These are phyloP conservation scores for Vombatus ursinus DNA, from an alignment of 2,113 vertebrate species.

Conservation along the genomic window DNA sequence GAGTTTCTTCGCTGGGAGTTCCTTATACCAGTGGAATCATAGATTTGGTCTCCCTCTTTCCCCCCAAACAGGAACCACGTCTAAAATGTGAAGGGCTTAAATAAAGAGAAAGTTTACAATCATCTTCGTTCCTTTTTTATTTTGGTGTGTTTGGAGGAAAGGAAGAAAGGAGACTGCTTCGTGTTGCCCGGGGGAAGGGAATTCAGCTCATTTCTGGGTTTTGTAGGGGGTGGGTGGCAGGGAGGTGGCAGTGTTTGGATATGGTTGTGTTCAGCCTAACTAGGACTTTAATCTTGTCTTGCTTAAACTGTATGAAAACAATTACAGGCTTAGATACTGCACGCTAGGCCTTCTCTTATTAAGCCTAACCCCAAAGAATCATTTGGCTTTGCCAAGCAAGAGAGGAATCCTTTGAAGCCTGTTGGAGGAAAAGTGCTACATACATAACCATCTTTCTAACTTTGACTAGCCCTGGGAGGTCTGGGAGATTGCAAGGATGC, in stretches of 20 bases:
- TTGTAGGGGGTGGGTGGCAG: not conserved
- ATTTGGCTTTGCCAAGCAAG: conserved; percentile 49
- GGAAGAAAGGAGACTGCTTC: not conserved
- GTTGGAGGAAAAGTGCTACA: not conserved
- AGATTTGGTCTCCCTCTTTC: not conserved
- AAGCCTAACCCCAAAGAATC: conserved; percentile 25
- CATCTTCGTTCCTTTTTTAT: not conserved
- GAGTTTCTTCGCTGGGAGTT: not conserved
- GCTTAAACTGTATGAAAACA: conserved; percentile 56
- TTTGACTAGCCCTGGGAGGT: not conserved
- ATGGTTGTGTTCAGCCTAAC: conserved; percentile 42
- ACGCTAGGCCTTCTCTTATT: conserved; percentile 33
- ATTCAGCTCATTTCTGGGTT: not conserved
- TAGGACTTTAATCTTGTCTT: conserved; percentile 63
- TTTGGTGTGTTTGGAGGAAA: not conserved
- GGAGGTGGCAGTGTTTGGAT: conserved; percentile 15
- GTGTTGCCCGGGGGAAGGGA: not conserved
- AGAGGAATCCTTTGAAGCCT: conserved; percentile 33
- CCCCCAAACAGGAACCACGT: not conserved
- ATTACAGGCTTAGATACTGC: conserved; percentile 18
- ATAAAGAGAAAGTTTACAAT: conserved; percentile 17
- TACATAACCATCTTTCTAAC: not conserved
- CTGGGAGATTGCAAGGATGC: not conserved
- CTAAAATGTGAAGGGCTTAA: conserved; percentile 44
- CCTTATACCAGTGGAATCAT: not conserved